Evolutionary conservation across 2,797 vertebrate species (phyloP).

Genomic region (Hippocampus kuda): DNA sequence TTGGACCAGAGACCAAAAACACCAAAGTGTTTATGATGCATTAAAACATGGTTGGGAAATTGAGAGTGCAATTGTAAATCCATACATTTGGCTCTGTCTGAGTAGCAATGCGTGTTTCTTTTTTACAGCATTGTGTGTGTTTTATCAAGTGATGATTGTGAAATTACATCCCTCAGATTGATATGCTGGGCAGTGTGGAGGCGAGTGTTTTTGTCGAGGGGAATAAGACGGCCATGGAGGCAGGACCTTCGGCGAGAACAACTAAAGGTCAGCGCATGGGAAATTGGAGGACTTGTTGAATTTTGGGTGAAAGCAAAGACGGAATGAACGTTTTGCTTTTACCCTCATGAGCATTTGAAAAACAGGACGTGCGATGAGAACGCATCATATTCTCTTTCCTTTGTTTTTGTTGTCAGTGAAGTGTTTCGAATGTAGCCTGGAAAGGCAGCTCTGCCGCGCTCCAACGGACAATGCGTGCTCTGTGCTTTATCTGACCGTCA

Average conservation of each 20-base stretch:
- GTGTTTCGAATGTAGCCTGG: constrained; percentile 49
- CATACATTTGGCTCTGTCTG: constrained; percentile 53
- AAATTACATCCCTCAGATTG: constrained; percentile 43
- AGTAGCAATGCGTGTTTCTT: constrained; percentile 45
- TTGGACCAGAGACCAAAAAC: constrained; percentile 66
- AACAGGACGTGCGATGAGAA: constrained; percentile 46
- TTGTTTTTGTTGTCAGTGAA: constrained; percentile 50
- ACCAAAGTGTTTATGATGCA: constrained; percentile 68
- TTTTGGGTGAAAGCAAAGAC: constrained; percentile 38
- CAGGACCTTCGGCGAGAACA: constrained; percentile 9
- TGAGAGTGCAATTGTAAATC: constrained; percentile 57
- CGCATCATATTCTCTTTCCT: constrained; percentile 54
- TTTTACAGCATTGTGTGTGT: constrained; percentile 39
- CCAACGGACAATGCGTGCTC: constrained; percentile 49
- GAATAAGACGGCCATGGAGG: constrained; percentile 22
- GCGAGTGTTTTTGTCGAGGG: constrained; percentile 12
- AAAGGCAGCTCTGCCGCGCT: constrained; percentile 32
- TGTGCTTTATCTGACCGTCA: constrained; percentile 52
- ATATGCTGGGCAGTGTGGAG: constrained; percentile 19
- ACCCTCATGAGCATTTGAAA: constrained; percentile 53
- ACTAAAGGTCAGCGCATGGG: not conserved
- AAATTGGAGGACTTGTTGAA: constrained; percentile 25
- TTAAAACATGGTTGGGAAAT: constrained; percentile 57
- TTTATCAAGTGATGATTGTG: constrained; percentile 50
- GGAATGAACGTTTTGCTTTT: constrained; percentile 48